Evolutionary conservation across 1,140 invertebrate species (phyloP), one percentile per base, ranked within the genome.

Genomic region (Phocides pigmalion): DNA sequence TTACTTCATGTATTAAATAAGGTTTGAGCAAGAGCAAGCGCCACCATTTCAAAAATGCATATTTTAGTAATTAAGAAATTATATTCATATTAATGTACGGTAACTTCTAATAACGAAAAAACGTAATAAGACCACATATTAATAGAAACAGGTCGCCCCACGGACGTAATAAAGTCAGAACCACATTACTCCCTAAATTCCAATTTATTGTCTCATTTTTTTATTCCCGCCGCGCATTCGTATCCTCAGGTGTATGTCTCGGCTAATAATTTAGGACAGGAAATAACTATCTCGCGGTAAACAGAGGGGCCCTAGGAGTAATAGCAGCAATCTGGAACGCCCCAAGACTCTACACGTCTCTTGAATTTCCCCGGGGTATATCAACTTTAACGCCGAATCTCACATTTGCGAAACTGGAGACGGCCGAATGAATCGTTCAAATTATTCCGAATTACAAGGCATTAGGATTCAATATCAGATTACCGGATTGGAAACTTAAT

Each of bases 251-350:
- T 73, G 68, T 64, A 62, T 68, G 67, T 70, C 68, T 74, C 67
- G 50, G 70, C 74, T 79, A 76, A 81, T 81, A 77, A 81, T 76
- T 79, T 74, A 70, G 70, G 62, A 64, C 56, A 46, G 62, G 69
- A 64, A 66, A 77, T 81, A 81, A 79, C 75, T 79, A 79, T 84
- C 70, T 76, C 64, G 62, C 50, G 64, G 80, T 76, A 84, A 84
- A 81, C 81, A 84, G 70, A 66, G 72, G 77, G 77, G 75, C 66
- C 73, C 80, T 75, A 68, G 71, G 66, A 81, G 76, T 84, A 81
- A 81, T 82, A 78, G 80, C 75, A 74, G 68, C 80, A 85, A 85
- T 85, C 79, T 79, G 72, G 61, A 59, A 64, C 62, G 63, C 54
- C 58, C 68, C 68, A 68, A 53, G 65, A 68, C 69, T 68, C 54